Evolutionary conservation across 2,888 invertebrate species (phyloP).

Genomic region (Crepidodera aurea): DNA sequence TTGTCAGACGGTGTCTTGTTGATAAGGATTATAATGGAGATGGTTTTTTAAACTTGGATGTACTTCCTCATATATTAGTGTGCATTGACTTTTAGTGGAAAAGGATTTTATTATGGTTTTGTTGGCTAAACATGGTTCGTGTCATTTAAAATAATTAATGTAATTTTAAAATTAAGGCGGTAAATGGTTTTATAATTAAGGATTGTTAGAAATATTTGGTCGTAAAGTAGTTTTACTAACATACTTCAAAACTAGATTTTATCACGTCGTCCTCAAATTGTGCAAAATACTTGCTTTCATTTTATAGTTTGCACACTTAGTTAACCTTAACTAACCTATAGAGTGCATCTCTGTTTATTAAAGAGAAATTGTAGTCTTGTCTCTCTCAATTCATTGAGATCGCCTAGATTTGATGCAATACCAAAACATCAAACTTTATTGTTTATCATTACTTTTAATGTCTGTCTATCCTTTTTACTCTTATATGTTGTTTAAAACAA

Average conservation of each 20-base stretch:
- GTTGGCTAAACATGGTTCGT: constrained; percentile 28
- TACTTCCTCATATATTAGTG: neutral
- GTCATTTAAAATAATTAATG: neutral
- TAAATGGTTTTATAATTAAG: neutral
- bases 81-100: neutral
- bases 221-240: neutral
- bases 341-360: neutral
- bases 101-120: constrained; percentile 18
- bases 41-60: constrained; percentile 18
- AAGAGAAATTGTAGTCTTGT: neutral
- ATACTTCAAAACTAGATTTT: neutral
- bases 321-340: neutral
- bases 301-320: neutral
- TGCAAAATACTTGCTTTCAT: neutral
- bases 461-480: neutral
- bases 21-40: constrained; percentile 20
- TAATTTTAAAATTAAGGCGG: neutral
- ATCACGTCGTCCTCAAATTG: neutral
- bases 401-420: neutral
- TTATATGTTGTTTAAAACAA: neutral
- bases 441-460: neutral
- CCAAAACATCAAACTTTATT: neutral
- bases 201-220: neutral
- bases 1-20: constrained; percentile 6
- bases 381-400: neutral